These are phyloP conservation scores for Danio rerio DNA, from an alignment of 2,113 vertebrate genomes.

Conservation along the genomic window DNA sequence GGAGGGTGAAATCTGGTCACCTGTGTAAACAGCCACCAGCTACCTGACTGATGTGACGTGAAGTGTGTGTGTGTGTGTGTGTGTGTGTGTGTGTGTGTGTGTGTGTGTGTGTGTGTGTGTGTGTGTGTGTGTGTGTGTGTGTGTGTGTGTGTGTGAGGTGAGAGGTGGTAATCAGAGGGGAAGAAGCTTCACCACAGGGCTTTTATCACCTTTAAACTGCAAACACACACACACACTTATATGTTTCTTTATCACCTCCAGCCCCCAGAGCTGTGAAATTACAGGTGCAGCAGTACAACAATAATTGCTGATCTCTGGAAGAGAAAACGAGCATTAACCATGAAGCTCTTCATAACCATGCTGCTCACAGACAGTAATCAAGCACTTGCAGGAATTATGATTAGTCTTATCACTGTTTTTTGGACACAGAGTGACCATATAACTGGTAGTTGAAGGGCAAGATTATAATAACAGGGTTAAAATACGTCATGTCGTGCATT, in stretches of 20 bases:
- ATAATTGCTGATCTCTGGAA: constrained; percentile 41
- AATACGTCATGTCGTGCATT: background rate
- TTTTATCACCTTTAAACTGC: constrained; percentile 50
- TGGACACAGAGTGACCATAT: background rate
- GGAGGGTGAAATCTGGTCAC: constrained; percentile 39
- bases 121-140: no score
- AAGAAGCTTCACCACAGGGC: constrained; percentile 16
- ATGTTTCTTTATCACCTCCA: constrained; percentile 23
- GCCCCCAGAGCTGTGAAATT: constrained; percentile 17
- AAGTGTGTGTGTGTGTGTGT: no score
- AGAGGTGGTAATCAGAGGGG: constrained; percentile 9
- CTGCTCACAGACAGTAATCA: background rate
- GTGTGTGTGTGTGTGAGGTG: constrained; percentile 25
- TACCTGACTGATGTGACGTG: constrained; percentile 17
- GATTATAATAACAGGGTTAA: background rate
- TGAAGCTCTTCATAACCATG: constrained; percentile 9
- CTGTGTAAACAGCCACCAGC: constrained; percentile 54
- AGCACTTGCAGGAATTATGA: background rate
- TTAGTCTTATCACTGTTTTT: background rate
- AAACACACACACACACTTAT: constrained; percentile 34
- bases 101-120: no score
- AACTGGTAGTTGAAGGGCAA: background rate
- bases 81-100: no score
- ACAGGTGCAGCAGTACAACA: constrained; percentile 17
- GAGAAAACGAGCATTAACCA: constrained; percentile 13